Base-by-base conservation (phyloP, 53 echinoderm and acorn worm species). In the Apostichopus leukothele region DNA sequence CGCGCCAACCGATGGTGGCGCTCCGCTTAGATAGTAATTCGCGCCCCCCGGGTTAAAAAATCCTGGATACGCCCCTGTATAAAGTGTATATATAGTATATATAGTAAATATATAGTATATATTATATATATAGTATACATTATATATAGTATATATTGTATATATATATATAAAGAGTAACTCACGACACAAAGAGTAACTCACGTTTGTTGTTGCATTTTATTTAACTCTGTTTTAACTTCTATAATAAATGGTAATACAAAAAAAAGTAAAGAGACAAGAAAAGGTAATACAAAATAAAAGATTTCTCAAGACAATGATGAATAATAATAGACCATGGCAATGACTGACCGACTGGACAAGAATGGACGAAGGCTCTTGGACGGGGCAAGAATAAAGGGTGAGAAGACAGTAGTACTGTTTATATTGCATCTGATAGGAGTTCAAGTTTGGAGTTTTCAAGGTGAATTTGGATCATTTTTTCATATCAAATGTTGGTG, bases 351-450 rank as follows among this genome's bases (percentile, higher is more conserved):
- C 16, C 79, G 51, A 78, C 39, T 79, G 79, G 79, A 53, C 54
- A 79, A 39, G 79, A 79, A 50, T 51, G 79, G 53, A 79, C n/a
- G 50, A 51, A 79, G 79, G 79, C 52, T 19, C 79, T 79, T 79
- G 39, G 79, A 79, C 39, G 79, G 79, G 79, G 79, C 79, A 79
- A 79, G 79, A 79, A 79, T 50, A 8, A 12, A 79, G 79, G 79
- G 10, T 79, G 79, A 79, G 18, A 79, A 79, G 79, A 79, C 79
- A 4, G 51, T 52, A 53, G 53, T 79, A 79, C 79, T 79, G 78
- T 51, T 39, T 26, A 51, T 77, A 77, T 77, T 77, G 79, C 79
- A 79, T 79, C 79, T 52, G 79, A 39, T 39, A 39, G 39, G 39
- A 79, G 16, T 77, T 77, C 52, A 51, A 51, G 78, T 9, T 8